Conservation (phyloP, 2,797 vertebrate genomes). For the Rhabdophis nuchalis region DNA sequence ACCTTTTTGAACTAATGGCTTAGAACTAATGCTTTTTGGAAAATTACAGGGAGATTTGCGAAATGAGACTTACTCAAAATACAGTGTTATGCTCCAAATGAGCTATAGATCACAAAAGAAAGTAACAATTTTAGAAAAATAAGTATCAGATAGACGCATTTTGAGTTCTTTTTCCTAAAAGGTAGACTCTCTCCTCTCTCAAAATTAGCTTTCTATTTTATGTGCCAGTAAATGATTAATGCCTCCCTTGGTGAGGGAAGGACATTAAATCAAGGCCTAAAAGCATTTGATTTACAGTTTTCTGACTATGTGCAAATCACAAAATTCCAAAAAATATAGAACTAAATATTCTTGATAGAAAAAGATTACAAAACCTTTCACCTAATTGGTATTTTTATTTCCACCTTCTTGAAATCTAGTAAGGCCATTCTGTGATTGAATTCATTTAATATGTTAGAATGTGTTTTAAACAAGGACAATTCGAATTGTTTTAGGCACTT, state of each 20-base stretch:
- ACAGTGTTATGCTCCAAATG: constrained; percentile 49
- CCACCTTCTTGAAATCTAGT: background rate
- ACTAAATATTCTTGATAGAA: background rate
- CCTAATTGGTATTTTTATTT: background rate
- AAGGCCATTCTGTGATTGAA: background rate
- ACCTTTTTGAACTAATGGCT: constrained; percentile 63
- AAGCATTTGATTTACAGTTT: background rate
- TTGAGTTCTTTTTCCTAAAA: constrained; percentile 44
- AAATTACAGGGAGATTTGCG: constrained; percentile 64
- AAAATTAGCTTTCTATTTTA: constrained; percentile 19
- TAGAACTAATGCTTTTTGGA: constrained; percentile 54
- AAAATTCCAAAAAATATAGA: background rate
- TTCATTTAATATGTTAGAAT: background rate
- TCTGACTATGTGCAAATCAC: background rate
- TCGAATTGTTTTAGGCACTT: background rate
- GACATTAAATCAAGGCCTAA: background rate
- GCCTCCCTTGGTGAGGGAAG: background rate
- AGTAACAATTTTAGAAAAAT: constrained; percentile 49
- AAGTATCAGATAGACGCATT: constrained; percentile 22
- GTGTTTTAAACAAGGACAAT: background rate
- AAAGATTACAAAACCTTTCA: background rate
- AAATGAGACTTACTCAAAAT: constrained; percentile 64
- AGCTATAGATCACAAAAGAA: constrained; percentile 49
- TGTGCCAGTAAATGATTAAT: constrained; percentile 16
- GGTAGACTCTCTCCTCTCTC: background rate